phyloP scores from a whole-genome alignment of 2,113 vertebrate genomes.

The Campylomormyrus numenius region DNA sequence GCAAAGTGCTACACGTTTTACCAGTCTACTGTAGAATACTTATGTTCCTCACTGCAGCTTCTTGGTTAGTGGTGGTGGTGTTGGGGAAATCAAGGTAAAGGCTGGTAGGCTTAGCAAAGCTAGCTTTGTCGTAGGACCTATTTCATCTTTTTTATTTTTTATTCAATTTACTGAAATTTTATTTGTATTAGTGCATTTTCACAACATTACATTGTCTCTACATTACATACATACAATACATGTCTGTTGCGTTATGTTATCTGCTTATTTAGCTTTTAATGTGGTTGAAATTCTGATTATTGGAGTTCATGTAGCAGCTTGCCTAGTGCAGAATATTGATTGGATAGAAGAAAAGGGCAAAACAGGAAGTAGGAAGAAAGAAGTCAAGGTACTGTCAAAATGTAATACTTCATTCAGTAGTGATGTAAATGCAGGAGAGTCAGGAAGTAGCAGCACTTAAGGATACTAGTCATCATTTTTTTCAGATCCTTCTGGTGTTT shows the following conservation, averaged over 20 bases:
- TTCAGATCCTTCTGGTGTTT: background rate
- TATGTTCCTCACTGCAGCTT: background rate
- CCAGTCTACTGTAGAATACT: background rate
- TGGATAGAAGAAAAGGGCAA: background rate
- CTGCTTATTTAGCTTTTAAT: background rate
- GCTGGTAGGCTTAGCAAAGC: background rate
- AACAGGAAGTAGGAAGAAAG: background rate
- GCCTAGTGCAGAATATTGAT: background rate
- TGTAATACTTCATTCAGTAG: background rate
- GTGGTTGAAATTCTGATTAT: background rate
- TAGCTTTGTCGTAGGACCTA: background rate
- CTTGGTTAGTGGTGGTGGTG: background rate
- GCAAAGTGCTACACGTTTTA: background rate
- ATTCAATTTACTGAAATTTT: too few relatives aligned
- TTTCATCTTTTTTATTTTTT: background rate
- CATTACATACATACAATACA: too few relatives aligned
- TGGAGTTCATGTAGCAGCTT: background rate
- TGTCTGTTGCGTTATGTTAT: background rate
- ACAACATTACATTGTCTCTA: too few relatives aligned
- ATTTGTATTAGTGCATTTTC: too few relatives aligned
- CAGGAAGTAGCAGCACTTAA: background rate
- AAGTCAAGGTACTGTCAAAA: background rate
- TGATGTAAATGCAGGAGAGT: background rate
- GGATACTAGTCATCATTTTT: background rate
- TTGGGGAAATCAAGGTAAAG: background rate